Conservation (phyloP, 2,113 vertebrate species). For the Hystrix brachyura region DNA sequence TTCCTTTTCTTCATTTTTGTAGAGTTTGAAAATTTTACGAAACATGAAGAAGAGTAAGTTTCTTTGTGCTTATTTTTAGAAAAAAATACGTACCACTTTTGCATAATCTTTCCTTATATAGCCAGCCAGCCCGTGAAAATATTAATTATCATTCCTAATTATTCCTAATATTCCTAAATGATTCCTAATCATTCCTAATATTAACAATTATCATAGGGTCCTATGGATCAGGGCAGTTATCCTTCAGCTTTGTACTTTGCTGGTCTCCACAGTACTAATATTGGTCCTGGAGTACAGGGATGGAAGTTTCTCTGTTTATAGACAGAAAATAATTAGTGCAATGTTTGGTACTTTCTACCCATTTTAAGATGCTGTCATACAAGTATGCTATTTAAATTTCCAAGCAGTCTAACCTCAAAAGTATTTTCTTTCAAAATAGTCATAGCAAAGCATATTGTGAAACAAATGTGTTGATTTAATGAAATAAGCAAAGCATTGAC, state of each 20-base stretch:
- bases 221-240: not conserved
- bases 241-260: not conserved
- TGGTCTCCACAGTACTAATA: not conserved
- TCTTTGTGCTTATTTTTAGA: conserved; percentile 36
- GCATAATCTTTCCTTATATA: conserved; percentile 25
- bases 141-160: not conserved
- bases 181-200: too few species aligned
- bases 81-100: not conserved
- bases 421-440: conserved; percentile 72
- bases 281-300: not conserved
- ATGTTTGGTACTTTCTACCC: conserved; percentile 28
- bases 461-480: conserved; percentile 80
- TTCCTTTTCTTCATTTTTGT: conserved; percentile 59
- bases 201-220: too few species aligned
- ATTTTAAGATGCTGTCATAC: conserved; percentile 48
- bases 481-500: conserved; percentile 70
- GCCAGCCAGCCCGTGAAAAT: not conserved
- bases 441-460: conserved; percentile 79
- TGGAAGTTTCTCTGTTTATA: not conserved
- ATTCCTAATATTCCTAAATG: too few species aligned
- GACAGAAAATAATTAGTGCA: conserved; percentile 4
- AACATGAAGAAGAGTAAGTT: conserved; percentile 91
- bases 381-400: conserved; percentile 62
- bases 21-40: conserved; percentile 91
- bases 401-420: conserved; percentile 66